phyloP scores from a whole-genome alignment of 1,140 invertebrate genomes.

The Hycleus phaleratus region DNA sequence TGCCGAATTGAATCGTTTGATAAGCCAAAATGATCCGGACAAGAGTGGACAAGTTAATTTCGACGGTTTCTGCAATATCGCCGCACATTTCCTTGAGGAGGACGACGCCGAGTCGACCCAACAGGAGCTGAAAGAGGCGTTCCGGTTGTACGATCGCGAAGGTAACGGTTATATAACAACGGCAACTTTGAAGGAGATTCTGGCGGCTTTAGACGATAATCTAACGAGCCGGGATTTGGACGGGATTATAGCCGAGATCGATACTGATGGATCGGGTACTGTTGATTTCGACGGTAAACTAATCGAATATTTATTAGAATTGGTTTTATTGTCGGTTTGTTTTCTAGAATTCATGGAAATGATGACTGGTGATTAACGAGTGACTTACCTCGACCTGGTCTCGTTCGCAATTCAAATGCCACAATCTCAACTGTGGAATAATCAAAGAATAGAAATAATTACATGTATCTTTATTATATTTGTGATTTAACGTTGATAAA shows the following conservation, averaged over 20 bases:
- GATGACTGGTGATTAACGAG: constrained; percentile 70
- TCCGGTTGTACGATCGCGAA: constrained; percentile 51
- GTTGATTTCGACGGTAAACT: constrained; percentile 69
- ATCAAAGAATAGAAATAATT: background rate
- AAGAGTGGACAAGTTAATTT: constrained; percentile 85
- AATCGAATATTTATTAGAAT: too few relatives aligned
- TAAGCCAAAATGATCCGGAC: constrained; percentile 79
- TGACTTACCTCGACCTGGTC: background rate
- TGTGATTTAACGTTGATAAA: background rate
- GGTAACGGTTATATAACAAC: constrained; percentile 95
- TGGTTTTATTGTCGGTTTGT: constrained; percentile 1
- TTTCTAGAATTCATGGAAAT: constrained; percentile 75
- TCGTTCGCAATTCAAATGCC: too few relatives aligned
- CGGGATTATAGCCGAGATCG: constrained; percentile 94
- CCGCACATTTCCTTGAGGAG: constrained; percentile 81
- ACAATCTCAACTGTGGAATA: too few relatives aligned
- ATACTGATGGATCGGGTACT: constrained; percentile 85
- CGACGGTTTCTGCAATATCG: constrained; percentile 85
- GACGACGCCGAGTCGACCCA: constrained; percentile 89
- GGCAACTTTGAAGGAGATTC: constrained; percentile 81
- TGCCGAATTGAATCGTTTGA: constrained; percentile 70
- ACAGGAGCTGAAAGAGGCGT: constrained; percentile 90
- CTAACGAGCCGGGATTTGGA: constrained; percentile 86
- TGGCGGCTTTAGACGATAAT: constrained; percentile 86
- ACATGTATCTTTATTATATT: background rate